Base-by-base conservation (phyloP, 2,113 vertebrate genomes). In the Calyptomena viridis region DNA sequence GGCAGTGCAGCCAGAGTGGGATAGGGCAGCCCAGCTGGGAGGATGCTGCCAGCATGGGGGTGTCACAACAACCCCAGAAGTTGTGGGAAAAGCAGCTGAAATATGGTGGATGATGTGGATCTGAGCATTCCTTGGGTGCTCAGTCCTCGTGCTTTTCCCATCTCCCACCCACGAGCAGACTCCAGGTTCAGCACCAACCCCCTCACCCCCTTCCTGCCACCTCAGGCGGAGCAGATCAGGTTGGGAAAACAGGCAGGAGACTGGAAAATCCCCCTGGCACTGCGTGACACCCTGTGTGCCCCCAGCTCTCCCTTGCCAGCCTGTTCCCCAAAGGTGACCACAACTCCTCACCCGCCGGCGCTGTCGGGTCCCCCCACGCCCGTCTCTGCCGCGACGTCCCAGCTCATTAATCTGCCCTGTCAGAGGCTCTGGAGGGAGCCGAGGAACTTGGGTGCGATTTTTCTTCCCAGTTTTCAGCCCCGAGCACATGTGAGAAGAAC, bases 401-500 rank as follows among this genome's bases (percentile, higher is more conserved):
- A 81, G 84, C 74, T 93, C 95, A 87, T 94, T 85, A 66, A 86
- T 96, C 94, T 62, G 28, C 42, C 49, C 86, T 37, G 21, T 83
- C 86, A 73, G 82, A 68, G 44, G 46, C 85, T 95, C 92, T 52
- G 28, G 76, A 73, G 89, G 77, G 84, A 90, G 73, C 52, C 24
- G 42, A 81, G 82, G 89, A 86, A 71, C 80, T 86, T 25, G 69
- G 89, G 91, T 52, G 62, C 18, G 1, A 95, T 94, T 95, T 94
- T 89, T 95, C 93, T 91, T 94, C 46, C 76, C 0, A 0, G 18
- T 85, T 93, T 89, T 86, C 88, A 90, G 81, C 56, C 64, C 27
- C 21, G 72, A 96, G 83, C 89, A 58, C 17, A 11, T 47, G 75
- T 95, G 96, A 97, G 76, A 91, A 84, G 93, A 91, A 94, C 68